Evolutionary conservation across 2,797 vertebrate genomes (phyloP), one percentile per base, ranked within the genome.

Genomic region (Argentina silus): DNA sequence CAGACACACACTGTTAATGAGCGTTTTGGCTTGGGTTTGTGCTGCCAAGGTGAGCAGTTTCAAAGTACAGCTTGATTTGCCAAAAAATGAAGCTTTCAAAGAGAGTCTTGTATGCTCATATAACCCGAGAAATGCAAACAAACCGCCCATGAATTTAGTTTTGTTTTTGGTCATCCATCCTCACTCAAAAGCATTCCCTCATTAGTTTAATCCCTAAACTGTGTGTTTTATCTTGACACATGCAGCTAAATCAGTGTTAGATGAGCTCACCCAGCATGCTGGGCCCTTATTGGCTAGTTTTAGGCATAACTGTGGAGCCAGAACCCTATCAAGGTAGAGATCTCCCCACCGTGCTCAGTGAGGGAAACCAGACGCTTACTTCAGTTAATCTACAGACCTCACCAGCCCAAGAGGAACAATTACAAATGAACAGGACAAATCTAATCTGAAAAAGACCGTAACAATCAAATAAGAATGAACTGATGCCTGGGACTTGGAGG

Each of bases 331-430:
- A 66, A 45, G 69, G 66, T 69, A 23, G 6, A 27, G 50, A 82
- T 87, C 75, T 74, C 53, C 70, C 66, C 43, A 23, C 44, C 67
- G 69, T 44, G 48, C 43, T 47, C 50, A 7, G 23, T 76, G 76
- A 86, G 43, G 10, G 73, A 83, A 79, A 74, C 50, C 75, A 84
- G 77, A 76, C 59, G 78, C 71, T 67, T 59, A 74, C 65, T 19
- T 45, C 12, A 72, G 69, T 72, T 81, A 48, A 75, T 83, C 67
- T 67, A 44, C 74, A 67, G 12, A 72, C 60, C 27, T 74, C 36
- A n/a, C 67, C 44, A 48, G 69, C 67, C 64, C 48, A 10, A 73
- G 14, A 59, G 50, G 27, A 36, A 36, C 45, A 84, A 73, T 67
- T 10, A 78, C 69, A 59, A 45, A 43, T 51, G 11, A 69, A 27